A percentile compares a stretch with the other conserved stretches of the same genome.
Evolutionary conservation across 1,140 invertebrate species (phyloP).

Genomic region (Agraylea sexmaculata): DNA sequence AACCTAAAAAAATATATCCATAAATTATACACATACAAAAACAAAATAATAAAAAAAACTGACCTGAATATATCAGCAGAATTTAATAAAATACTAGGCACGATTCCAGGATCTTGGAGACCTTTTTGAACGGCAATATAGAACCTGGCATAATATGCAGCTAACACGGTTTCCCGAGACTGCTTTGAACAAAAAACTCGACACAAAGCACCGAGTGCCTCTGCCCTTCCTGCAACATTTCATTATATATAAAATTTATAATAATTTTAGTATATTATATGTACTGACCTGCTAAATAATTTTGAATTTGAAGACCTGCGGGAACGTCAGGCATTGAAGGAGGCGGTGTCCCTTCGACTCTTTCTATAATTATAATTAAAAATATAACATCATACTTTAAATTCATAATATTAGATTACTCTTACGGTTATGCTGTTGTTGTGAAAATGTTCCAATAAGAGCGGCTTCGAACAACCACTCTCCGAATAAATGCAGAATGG

Average conservation of each 20-base stretch:
- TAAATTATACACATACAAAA: background rate
- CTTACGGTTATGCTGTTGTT: constrained; percentile 13
- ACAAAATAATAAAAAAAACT: constrained; percentile 5
- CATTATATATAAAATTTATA: no score
- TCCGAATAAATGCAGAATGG: constrained; percentile 90
- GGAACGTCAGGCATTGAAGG: constrained; percentile 31
- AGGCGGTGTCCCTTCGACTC: constrained; percentile 39
- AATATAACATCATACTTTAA: background rate
- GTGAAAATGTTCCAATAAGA: constrained; percentile 55
- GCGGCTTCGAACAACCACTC: constrained; percentile 95
- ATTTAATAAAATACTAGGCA: constrained; percentile 32
- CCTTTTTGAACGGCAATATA: constrained; percentile 87
- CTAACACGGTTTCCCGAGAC: constrained; percentile 87
- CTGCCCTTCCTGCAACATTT: constrained; percentile 77
- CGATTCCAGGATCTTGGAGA: constrained; percentile 46
- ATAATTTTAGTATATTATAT: no score
- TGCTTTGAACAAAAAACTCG: constrained; percentile 94
- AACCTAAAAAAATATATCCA: constrained; percentile 53
- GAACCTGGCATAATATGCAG: constrained; percentile 89
- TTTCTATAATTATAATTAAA: constrained; percentile 37
- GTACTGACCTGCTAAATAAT: constrained; percentile 35
- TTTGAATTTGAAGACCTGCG: constrained; percentile 31
- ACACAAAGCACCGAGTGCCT: constrained; percentile 89
- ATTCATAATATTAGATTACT: background rate
- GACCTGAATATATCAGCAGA: constrained; percentile 35